Base-by-base conservation (phyloP, 2,113 vertebrate genomes). In the Axis porcinus region DNA sequence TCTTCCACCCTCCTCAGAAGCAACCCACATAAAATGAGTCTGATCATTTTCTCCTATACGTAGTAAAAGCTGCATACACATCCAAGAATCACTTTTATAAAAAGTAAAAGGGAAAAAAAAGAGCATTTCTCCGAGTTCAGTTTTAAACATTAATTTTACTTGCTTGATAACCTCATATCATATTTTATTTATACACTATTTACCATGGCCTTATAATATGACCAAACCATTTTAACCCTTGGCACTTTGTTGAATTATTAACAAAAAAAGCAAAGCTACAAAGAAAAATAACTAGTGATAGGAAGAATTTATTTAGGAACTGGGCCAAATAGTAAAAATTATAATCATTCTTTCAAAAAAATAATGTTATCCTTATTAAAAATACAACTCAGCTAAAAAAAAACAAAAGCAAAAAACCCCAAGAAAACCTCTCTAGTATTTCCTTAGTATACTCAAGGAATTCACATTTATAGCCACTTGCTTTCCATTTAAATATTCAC, bases 401-500 rank as follows among this genome's bases (percentile, higher is more conserved):
- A 64, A 60, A 16, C 33, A 54, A 54, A 19, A 17, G 6, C 17
- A 54, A 33, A 36, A 64, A 33, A 60, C 8, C 17, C 9, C 11
- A 85, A 25, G 81, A 25, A 54, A n/a, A 82, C 4, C 11, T 57
- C 30, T 89, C 55, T 83, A 50, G 13, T 86, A 79, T 96, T 96
- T 90, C 64, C 81, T 90, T 47, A 90, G 90, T 89, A 83, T 86
- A 89, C 52, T 89, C n/a, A 83, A n/a, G 40, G 45, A 17, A 86
- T 91, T 93, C 87, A 91, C 36, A 94, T 28, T 87, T 78, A 87
- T 1, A 91, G 43, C 11, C n/a, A 91, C 19, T n/a, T 95, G 45
- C 54, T 52, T 97, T 94, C 82, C 52, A 97, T 96, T 97, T 76
- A 93, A 83, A 94, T 94, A 97, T 60, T 9, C 96, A 96, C 30